Percentiles rank a stretch among this genome's conserved stretches.
Evolutionary conservation across 2,888 invertebrate genomes (phyloP).

Genomic region (Drosophila rubida): DNA sequence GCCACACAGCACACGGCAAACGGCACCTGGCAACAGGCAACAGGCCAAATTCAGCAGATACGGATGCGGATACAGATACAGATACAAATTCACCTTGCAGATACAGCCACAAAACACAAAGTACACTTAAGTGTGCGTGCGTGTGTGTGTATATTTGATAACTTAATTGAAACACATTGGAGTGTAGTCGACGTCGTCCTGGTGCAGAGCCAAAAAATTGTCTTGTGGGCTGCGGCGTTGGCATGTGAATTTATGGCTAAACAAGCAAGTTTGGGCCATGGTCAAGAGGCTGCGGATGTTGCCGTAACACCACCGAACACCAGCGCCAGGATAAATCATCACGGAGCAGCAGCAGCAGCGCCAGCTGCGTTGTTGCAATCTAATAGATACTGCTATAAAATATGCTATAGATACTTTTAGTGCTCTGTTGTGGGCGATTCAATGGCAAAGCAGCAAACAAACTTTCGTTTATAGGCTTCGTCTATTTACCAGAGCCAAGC

Average conservation of each 20-base stretch:
- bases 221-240: conserved; percentile 31
- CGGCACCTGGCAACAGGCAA: conserved; percentile 71
- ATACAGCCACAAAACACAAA: conserved; percentile 43
- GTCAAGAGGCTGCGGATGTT: conserved; percentile 51
- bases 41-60: conserved; percentile 21
- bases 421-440: conserved; percentile 35
- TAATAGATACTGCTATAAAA: conserved; percentile 38
- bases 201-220: conserved; percentile 59
- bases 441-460: conserved; percentile 14
- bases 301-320: conserved; percentile 6
- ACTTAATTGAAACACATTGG: conserved; percentile 78
- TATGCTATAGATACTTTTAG: conserved; percentile 31
- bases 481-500: conserved; percentile 1
- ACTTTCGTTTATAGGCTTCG: conserved; percentile 46
- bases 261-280: conserved; percentile 67
- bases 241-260: conserved; percentile 68
- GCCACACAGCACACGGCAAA: conserved; percentile 69
- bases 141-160: conserved; percentile 64
- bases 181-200: conserved; percentile 40
- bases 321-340: conserved; percentile 46
- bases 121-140: conserved; percentile 16
- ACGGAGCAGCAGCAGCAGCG: conserved; percentile 2
- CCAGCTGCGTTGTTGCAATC: conserved; percentile 28
- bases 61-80: conserved; percentile 26
- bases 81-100: conserved; percentile 30